A percentile compares a stretch with the other conserved stretches of the same genome.
phyloP scores from a whole-genome alignment of 2,888 invertebrate species.

The Dryadula phaetusa region DNA sequence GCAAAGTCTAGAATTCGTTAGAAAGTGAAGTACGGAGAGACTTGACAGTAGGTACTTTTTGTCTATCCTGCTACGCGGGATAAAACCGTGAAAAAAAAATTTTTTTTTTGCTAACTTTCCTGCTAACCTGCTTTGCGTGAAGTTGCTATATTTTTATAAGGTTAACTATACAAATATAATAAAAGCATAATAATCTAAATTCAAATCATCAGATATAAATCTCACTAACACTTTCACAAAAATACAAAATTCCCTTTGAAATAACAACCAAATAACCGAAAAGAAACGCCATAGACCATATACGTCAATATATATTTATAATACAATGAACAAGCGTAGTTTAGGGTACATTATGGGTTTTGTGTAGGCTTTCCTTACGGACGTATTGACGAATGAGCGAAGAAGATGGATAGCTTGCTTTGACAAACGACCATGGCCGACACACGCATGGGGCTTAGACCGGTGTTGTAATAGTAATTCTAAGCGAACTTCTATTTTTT shows the following conservation, averaged over 20 bases:
- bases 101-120: no score
- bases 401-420: conserved; percentile 65
- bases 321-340: conserved; percentile 36
- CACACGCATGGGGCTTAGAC: conserved; percentile 51
- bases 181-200: no score
- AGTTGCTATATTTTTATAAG: background rate
- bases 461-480: background rate
- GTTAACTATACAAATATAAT: background rate
- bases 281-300: conserved; percentile 1
- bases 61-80: no score
- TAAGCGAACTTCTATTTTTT: background rate
- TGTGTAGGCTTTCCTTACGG: conserved; percentile 42
- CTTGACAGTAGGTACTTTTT: no score
- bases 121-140: no score
- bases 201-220: background rate
- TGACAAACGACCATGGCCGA: conserved; percentile 66
- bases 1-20: no score
- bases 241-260: background rate
- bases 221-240: background rate
- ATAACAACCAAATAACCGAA: background rate
- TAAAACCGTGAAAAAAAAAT: no score
- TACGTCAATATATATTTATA: conserved; percentile 28
- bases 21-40: no score
- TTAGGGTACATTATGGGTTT: conserved; percentile 45
- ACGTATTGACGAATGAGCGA: conserved; percentile 63